These are phyloP conservation scores for Apis laboriosa DNA, from an alignment of 1,140 invertebrate genomes.

Conservation along the genomic window DNA sequence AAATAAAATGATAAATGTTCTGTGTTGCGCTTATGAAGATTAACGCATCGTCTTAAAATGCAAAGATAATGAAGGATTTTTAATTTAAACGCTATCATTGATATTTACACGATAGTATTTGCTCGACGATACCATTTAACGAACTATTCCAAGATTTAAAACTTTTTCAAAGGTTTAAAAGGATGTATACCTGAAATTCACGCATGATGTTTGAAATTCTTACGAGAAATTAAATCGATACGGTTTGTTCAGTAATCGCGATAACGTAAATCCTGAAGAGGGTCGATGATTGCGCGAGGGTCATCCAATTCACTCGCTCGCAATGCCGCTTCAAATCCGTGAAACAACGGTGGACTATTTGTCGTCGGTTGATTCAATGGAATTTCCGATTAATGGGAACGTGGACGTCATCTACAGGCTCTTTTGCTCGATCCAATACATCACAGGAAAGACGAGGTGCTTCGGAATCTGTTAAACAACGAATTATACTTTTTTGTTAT, in stretches of 20 bases:
- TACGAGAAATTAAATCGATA: constrained; percentile 4
- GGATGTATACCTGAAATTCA: no score
- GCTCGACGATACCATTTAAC: not conserved
- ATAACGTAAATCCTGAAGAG: constrained; percentile 40
- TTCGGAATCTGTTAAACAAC: not conserved
- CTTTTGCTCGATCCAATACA: not conserved
- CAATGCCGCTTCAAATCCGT: constrained; percentile 39
- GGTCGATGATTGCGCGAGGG: constrained; percentile 47
- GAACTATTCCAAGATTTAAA: not conserved
- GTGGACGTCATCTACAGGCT: not conserved
- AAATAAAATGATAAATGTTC: not conserved
- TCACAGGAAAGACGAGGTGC: not conserved
- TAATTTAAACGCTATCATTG: not conserved
- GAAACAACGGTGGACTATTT: constrained; percentile 28
- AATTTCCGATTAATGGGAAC: not conserved
- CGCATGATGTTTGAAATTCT: not conserved
- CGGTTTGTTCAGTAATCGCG: not conserved
- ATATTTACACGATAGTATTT: not conserved
- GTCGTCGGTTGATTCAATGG: constrained; percentile 2
- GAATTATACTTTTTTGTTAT: not conserved
- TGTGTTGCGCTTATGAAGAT: not conserved
- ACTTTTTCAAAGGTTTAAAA: not conserved
- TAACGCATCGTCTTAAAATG: not conserved
- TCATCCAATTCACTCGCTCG: constrained; percentile 41
- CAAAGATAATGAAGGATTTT: not conserved